Evolutionary conservation across 2,113 vertebrate genomes (phyloP).

Genomic region (Austrofundulus limnaeus): DNA sequence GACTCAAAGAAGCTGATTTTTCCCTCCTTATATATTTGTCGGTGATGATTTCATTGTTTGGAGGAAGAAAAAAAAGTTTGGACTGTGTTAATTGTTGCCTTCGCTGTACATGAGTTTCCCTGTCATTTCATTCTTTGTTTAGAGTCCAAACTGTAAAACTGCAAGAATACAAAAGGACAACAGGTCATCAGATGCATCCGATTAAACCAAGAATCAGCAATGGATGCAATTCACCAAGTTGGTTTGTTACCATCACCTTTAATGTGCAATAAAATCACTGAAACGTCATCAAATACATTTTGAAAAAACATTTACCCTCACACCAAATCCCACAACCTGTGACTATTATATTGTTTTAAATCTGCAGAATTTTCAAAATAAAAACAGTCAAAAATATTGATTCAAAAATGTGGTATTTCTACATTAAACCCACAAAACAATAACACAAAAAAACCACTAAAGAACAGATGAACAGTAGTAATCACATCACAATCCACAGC

Average conservation of each 20-base stretch:
- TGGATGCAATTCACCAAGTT: too few species aligned
- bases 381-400: too few species aligned
- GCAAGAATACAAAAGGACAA: neutral
- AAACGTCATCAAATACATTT: neutral
- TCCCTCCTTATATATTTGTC: slow-evolving; percentile 53
- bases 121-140: slow-evolving; percentile 10
- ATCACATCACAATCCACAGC: neutral
- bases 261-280: neutral
- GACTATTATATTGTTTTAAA: too few species aligned
- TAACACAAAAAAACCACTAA: too few species aligned
- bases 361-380: too few species aligned
- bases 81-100: slow-evolving; percentile 11
- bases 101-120: slow-evolving; percentile 5
- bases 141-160: neutral
- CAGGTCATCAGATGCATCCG: too few species aligned
- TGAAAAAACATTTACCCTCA: too few species aligned
- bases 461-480: too few species aligned
- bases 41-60: neutral
- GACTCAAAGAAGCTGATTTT: slow-evolving; percentile 12
- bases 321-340: too few species aligned
- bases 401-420: too few species aligned
- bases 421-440: too few species aligned
- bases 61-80: neutral
- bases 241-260: neutral
- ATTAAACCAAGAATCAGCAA: neutral